Evolutionary conservation across 2,797 vertebrate genomes (phyloP).

Genomic region (Philypnodon macrostomus): DNA sequence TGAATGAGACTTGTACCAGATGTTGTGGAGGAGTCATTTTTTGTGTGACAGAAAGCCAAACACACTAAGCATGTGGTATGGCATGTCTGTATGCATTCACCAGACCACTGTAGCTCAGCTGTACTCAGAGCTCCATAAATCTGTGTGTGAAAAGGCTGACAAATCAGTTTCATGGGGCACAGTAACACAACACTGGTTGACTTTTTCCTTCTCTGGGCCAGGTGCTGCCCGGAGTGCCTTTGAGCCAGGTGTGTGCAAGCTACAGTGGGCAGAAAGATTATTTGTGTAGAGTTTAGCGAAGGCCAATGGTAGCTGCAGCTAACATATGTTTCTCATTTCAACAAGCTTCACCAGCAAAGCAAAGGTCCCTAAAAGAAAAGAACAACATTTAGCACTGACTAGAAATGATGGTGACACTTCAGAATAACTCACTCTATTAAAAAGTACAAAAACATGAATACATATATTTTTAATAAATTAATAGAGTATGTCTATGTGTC

Average conservation of each 20-base stretch:
- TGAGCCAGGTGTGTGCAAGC: constrained; percentile 53
- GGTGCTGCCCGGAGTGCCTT: constrained; percentile 62
- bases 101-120: constrained; percentile 38
- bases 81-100: constrained; percentile 17
- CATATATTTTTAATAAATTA: neutral
- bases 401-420: constrained; percentile 22
- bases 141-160: constrained; percentile 57
- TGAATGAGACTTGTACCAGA: neutral
- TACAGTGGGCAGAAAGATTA: constrained; percentile 49
- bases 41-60: constrained; percentile 22
- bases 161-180: constrained; percentile 61
- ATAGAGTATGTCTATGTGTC: too few relatives aligned
- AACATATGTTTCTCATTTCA: constrained; percentile 72
- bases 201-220: constrained; percentile 52
- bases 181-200: constrained; percentile 55
- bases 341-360: constrained; percentile 52
- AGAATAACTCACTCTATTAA: constrained; percentile 6
- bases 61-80: constrained; percentile 18
- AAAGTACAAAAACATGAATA: constrained; percentile 1
- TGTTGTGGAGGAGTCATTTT: constrained; percentile 3
- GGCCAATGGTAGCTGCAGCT: constrained; percentile 54
- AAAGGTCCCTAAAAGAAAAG: constrained; percentile 28
- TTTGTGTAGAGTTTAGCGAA: constrained; percentile 69
- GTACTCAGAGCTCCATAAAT: constrained; percentile 41
- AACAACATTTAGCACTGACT: constrained; percentile 24